Evolutionary conservation across 2,888 invertebrate genomes (phyloP), one percentile per base, ranked within the genome.

Genomic region (Leistus spinibarbis): DNA sequence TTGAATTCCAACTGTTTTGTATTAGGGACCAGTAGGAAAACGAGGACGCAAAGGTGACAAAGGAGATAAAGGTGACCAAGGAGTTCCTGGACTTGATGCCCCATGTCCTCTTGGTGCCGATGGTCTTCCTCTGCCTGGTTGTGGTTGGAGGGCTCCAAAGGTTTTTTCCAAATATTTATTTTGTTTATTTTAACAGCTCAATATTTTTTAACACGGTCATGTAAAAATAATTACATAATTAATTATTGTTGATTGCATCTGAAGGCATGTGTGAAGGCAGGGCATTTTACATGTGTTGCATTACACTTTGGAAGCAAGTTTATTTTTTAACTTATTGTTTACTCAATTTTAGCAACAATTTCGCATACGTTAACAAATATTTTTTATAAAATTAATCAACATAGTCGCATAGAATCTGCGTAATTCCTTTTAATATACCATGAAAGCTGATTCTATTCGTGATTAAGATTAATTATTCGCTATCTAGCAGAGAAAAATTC

Each of bases 71-170:
- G 98, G 98, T 75, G 97, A 97, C 82, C 95, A 96, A 89, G 98
- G 98, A 80, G 97, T 97, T 79, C 98, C 98, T 53, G 98, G 98
- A 54, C 88, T 99, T 81, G 98, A 99, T 87, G 99, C 99, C 62
- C 98, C 98, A n/a, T 99, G 99, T 88, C 99, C 99, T 79, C 88
- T 98, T 76, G 99, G 97, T 75, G 92, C 94, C 68, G 98, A 99
- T 86, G 99, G 99, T 77, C 89, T 98, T 82, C 98, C 98, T 77
- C 87, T 99, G 82, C 96, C 97, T 70, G 98, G 97, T 81, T 99
- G 98, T 86, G 97, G 96, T 81, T 97, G 96, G 96, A 89, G 95
- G 86, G 93, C 95, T 80, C 91, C 92, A 81, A 94, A 95, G 91
- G 95, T 95, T 60, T 60, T 40, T 2, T 5, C 3, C 7, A 40